These are phyloP conservation scores for Prionace glauca DNA, from an alignment of 2,797 vertebrate genomes.

Conservation along the genomic window DNA sequence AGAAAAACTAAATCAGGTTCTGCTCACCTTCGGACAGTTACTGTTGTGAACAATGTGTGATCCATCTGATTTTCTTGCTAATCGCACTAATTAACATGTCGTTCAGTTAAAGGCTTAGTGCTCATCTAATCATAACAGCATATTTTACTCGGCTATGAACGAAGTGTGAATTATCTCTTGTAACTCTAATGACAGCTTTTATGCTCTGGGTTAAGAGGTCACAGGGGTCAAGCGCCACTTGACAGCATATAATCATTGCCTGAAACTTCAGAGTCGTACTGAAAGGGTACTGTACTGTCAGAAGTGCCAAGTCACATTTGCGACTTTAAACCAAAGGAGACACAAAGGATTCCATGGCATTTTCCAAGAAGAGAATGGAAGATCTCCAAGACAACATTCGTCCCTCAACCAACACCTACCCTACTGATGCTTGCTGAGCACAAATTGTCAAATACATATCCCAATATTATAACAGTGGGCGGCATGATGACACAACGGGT, in stretches of 20 bases:
- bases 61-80: not conserved
- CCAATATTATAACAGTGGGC: not conserved
- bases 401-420: not conserved
- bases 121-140: slow-evolving; percentile 39
- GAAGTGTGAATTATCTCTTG: not conserved
- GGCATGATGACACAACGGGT: too few species aligned
- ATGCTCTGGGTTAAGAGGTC: not conserved
- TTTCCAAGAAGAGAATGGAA: not conserved
- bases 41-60: not conserved
- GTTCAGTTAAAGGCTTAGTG: not conserved
- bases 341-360: not conserved
- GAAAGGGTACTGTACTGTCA: not conserved
- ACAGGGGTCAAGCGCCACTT: not conserved
- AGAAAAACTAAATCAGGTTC: not conserved
- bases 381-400: not conserved
- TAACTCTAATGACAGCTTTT: not conserved
- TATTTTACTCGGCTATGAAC: slow-evolving; percentile 45
- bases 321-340: not conserved
- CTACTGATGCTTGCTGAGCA: not conserved
- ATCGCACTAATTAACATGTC: not conserved
- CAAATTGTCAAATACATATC: not conserved
- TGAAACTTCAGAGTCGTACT: not conserved
- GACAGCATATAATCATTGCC: not conserved
- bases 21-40: not conserved
- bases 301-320: not conserved